Percentiles rank a stretch among this genome's conserved stretches.
Evolutionary conservation across 64 coral and sea anemone genomes (phyloP).

Genomic region (Catalaphyllia jardinei): DNA sequence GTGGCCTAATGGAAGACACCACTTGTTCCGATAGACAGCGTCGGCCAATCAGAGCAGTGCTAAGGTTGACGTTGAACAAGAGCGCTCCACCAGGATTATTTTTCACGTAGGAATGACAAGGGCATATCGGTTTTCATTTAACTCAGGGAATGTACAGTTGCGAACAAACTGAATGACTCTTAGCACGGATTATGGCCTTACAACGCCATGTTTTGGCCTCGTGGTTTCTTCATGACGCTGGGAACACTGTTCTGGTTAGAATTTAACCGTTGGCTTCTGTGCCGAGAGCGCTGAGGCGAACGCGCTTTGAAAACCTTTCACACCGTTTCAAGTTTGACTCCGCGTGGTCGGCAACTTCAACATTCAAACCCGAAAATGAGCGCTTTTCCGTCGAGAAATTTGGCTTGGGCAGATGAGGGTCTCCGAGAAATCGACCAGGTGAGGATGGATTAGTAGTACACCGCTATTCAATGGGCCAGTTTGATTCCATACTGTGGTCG

Average conservation of each 20-base stretch:
- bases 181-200: slow-evolving; percentile 34
- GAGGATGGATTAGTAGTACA: slow-evolving; percentile 11
- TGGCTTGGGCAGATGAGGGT: slow-evolving; percentile 51
- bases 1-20: neutral
- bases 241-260: neutral
- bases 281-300: neutral
- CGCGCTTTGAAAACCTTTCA: slow-evolving; percentile 22
- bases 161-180: slow-evolving; percentile 6
- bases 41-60: neutral
- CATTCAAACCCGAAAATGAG: neutral
- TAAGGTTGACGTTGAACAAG: slow-evolving; percentile 26
- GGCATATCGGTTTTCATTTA: slow-evolving; percentile 21
- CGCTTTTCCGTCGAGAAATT: slow-evolving; percentile 1
- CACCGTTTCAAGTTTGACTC: neutral
- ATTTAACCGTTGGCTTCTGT: neutral
- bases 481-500: neutral
- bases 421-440: slow-evolving; percentile 66
- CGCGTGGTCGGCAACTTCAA: slow-evolving; percentile 7
- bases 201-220: slow-evolving; percentile 17
- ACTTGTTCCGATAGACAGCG: neutral
- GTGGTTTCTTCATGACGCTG: slow-evolving; percentile 1
- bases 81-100: neutral
- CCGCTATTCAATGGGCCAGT: slow-evolving; percentile 1
- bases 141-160: slow-evolving; percentile 25
- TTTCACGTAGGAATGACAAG: slow-evolving; percentile 25